A percentile compares a stretch with the other conserved stretches of the same genome.
Conservation (phyloP, 2,888 invertebrate genomes). For the Lasioglossum vierecki region DNA sequence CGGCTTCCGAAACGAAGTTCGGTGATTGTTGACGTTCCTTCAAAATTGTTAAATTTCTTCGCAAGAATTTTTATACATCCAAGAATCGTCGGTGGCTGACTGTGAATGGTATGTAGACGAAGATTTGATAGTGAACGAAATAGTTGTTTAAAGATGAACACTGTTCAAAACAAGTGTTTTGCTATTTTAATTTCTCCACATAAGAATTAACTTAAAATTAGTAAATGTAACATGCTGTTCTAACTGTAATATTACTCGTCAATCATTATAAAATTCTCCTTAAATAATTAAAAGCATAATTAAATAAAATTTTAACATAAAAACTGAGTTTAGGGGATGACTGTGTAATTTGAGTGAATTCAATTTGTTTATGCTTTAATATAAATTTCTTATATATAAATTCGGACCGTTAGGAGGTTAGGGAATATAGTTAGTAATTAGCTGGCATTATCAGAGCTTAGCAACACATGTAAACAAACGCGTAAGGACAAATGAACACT, state of each 20-base stretch:
- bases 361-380: not conserved
- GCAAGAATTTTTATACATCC: no score
- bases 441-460: not conserved
- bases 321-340: not conserved
- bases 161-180: not conserved
- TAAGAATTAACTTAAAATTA: not conserved
- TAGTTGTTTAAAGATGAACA: not conserved
- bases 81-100: not conserved
- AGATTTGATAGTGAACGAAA: not conserved
- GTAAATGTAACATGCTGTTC: not conserved
- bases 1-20: not conserved
- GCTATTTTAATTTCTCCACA: not conserved
- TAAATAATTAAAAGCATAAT: no score
- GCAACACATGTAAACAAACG: not conserved
- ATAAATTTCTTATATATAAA: not conserved
- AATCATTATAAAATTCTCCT: no score
- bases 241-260: not conserved
- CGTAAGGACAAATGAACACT: not conserved
- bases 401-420: no score
- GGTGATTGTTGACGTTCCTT: not conserved
- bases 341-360: not conserved
- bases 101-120: slow-evolving; percentile 43
- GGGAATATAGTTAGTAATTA: no score
- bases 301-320: no score
- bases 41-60: not conserved